Base-by-base conservation (phyloP, 1,140 invertebrate species). In the Diorhabda sublineata region DNA sequence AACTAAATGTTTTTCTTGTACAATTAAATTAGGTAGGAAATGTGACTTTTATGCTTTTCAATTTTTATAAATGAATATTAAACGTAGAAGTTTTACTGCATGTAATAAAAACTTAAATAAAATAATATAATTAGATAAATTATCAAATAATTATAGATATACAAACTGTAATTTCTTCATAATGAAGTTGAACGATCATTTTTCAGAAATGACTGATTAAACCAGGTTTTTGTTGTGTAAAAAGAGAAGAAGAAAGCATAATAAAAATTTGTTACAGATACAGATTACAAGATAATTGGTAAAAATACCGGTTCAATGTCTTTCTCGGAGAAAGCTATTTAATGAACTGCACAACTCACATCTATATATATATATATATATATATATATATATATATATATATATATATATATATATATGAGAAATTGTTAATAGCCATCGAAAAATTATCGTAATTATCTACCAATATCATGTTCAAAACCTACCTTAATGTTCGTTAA, bases 191-290 rank as follows among this genome's bases (percentile, higher is more conserved):
- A 52, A 52, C 47, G 47, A 4, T 52, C 47, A 52, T 52, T 52
- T 52, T 52, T 52, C 47, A 52, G 6, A 52, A 52, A 52, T 52
- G 47, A 52, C 47, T 52, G 47, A 52, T 52, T 6, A 52, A 52
- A 52, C n/a, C 47, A 3, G 47, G 47, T 52, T 52, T 52, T 52
- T 52, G 47, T 52, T 3, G 47, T 8, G 47, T n/a, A 52, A 52
- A 52, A 52, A 52, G 47, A 52, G 47, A 52, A 52, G 47, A 52
- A 8, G n/a, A 52, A 52, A 52, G 47, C 6, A 52, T 52, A 52
- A 52, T 52, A 52, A 52, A 52, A 52, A 52, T 52, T 52, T 52
- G 47, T 52, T 52, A 52, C 47, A 52, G 47, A 52, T 52, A 52
- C 47, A 52, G 47, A 52, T 52, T 52, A 52, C 47, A 52, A 52